Evolutionary conservation across 2,113 vertebrate genomes (phyloP).

Genomic region (Charadrius vociferus): DNA sequence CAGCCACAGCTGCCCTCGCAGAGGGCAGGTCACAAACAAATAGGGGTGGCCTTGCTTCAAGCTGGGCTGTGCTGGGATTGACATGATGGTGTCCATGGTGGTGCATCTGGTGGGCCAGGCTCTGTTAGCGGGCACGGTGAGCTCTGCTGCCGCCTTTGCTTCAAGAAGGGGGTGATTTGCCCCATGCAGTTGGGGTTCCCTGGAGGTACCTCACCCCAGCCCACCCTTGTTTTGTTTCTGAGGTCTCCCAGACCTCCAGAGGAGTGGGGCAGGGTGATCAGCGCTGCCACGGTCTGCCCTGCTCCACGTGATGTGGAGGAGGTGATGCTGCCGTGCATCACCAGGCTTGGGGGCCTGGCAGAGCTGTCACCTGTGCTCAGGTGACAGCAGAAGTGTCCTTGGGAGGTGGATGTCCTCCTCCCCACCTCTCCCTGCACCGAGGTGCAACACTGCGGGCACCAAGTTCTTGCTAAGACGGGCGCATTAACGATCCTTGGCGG

Average conservation of each 20-base stretch:
- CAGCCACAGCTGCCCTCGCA: background rate
- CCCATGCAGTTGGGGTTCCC: background rate
- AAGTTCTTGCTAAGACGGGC: background rate
- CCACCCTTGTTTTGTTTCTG: background rate
- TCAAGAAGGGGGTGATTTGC: background rate
- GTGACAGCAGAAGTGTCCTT: background rate
- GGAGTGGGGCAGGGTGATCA: background rate
- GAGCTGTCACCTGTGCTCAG: accelerated
- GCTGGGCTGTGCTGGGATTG: background rate
- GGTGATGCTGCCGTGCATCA: background rate
- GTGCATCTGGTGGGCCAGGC: background rate
- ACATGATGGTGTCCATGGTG: background rate
- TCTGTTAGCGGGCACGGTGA: background rate
- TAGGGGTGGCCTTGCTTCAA: background rate
- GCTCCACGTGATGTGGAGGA: background rate
- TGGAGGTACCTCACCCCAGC: background rate
- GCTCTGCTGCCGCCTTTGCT: background rate
- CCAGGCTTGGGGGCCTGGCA: accelerated
- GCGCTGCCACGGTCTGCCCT: too few species aligned
- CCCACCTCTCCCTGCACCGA: background rate
- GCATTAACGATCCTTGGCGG: background rate
- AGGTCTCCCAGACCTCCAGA: background rate
- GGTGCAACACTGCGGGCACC: background rate
- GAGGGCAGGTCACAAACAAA: too few species aligned
- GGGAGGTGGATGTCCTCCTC: background rate